These are phyloP conservation scores for Coracopsis vasa DNA, from an alignment of 2,113 vertebrate genomes.

Conservation along the genomic window DNA sequence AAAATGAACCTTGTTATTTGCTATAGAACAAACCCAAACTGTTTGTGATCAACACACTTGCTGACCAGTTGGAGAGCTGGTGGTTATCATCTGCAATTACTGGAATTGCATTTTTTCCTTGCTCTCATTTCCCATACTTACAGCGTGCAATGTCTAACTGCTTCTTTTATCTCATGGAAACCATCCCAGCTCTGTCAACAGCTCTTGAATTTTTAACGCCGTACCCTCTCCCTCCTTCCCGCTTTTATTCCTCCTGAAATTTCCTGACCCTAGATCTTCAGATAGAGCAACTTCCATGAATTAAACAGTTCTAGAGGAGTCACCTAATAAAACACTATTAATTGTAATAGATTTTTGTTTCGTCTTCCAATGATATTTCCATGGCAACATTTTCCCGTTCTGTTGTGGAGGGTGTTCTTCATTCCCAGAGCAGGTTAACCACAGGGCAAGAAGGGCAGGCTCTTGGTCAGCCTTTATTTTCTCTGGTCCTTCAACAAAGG, in stretches of 20 bases:
- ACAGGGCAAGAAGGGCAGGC: slow-evolving; percentile 81
- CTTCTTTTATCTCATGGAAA: slow-evolving; percentile 58
- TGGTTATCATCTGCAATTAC: background rate
- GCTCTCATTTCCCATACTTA: background rate
- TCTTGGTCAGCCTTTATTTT: slow-evolving; percentile 90
- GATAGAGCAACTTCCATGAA: slow-evolving; percentile 46
- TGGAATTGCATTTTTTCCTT: background rate
- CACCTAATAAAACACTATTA: slow-evolving; percentile 77
- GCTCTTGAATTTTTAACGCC: slow-evolving; percentile 56
- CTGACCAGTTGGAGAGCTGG: background rate
- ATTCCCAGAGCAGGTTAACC: slow-evolving; percentile 76
- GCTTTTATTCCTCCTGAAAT: slow-evolving; percentile 41
- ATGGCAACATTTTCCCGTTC: slow-evolving; percentile 78
- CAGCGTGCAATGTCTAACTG: background rate
- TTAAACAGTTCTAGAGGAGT: slow-evolving; percentile 63
- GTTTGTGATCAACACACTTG: background rate
- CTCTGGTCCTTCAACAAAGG: slow-evolving; percentile 84
- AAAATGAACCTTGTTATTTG: background rate
- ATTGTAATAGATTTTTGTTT: slow-evolving; percentile 79
- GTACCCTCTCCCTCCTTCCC: background rate
- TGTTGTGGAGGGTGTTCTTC: slow-evolving; percentile 74
- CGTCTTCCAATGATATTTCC: slow-evolving; percentile 74
- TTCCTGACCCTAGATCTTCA: slow-evolving; percentile 56
- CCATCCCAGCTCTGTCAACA: slow-evolving; percentile 34
- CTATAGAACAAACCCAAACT: background rate